Percentiles rank a stretch among this genome's conserved stretches.
phyloP scores from a whole-genome alignment of 2,797 vertebrate genomes.

The Crocidura indochinensis region DNA sequence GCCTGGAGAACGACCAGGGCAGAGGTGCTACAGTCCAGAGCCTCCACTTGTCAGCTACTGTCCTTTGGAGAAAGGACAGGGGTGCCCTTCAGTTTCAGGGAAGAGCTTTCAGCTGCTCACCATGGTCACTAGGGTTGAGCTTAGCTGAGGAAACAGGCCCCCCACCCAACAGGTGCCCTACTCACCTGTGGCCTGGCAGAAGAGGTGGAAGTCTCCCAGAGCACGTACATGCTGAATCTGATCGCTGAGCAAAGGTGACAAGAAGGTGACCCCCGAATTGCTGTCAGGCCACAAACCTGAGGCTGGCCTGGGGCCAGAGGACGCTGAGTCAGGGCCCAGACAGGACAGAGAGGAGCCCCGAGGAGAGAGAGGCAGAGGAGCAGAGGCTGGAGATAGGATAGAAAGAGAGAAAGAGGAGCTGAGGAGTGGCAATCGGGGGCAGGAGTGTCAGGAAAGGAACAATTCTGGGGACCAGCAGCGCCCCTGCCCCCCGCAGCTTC shows the following conservation, averaged over 20 bases:
- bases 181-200: slow-evolving; percentile 98
- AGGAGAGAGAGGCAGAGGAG: slow-evolving; percentile 92
- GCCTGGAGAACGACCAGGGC: background rate
- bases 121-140: background rate
- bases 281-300: slow-evolving; percentile 90
- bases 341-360: slow-evolving; percentile 93
- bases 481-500: background rate
- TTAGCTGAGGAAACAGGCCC: background rate
- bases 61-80: background rate
- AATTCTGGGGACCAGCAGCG: background rate
- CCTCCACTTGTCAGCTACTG: background rate
- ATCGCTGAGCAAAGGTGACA: slow-evolving; percentile 97
- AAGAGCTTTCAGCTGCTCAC: accelerated
- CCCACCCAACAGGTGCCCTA: slow-evolving; percentile 64
- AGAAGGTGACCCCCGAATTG: slow-evolving; percentile 91
- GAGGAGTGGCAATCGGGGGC: slow-evolving; percentile 88
- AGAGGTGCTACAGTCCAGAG: accelerated
- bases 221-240: slow-evolving; percentile 95
- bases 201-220: slow-evolving; percentile 95
- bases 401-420: slow-evolving; percentile 89
- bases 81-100: too few relatives aligned
- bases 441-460: slow-evolving; percentile 76
- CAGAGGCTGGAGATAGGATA: slow-evolving; percentile 93
- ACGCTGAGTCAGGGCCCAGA: slow-evolving; percentile 89
- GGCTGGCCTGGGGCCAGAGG: slow-evolving; percentile 91